Percentiles rank a stretch among this genome's conserved stretches.
Evolutionary conservation across 1,140 invertebrate genomes (phyloP).

Genomic region (Drosophila busckii): DNA sequence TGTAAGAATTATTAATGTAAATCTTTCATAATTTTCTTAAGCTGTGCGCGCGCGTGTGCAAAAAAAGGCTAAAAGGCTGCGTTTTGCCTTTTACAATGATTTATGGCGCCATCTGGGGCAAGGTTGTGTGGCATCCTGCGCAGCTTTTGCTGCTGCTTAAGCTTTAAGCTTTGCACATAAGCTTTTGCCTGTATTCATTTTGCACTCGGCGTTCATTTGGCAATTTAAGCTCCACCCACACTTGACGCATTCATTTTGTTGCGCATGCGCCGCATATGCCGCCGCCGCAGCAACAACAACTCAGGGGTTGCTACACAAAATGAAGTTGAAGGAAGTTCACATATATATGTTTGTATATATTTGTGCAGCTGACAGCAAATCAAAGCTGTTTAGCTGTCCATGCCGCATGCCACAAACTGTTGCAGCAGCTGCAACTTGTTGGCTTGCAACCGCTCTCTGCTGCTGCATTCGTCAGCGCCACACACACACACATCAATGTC

Average conservation of each 20-base stretch:
- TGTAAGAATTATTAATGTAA: conserved; percentile 77
- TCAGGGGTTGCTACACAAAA: conserved; percentile 68
- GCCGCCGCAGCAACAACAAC: conserved; percentile 18
- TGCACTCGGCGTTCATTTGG: conserved; percentile 34
- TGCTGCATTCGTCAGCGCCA: conserved; percentile 32
- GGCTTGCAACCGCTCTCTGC: conserved; percentile 40
- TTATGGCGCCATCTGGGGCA: conserved; percentile 55
- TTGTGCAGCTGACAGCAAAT: conserved; percentile 39
- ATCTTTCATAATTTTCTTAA: conserved; percentile 76
- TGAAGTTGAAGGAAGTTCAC: conserved; percentile 61
- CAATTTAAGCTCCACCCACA: conserved; percentile 63
- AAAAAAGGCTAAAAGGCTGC: too few relatives aligned
- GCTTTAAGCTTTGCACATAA: conserved; percentile 15
- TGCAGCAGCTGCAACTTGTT: conserved; percentile 65
- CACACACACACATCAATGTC: conserved; percentile 63
- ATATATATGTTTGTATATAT: neutral
- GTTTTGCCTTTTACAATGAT: conserved; percentile 39
- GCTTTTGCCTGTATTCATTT: neutral
- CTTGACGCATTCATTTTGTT: conserved; percentile 64
- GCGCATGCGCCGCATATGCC: conserved; percentile 40
- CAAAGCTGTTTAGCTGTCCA: conserved; percentile 22
- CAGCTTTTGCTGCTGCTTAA: too few relatives aligned
- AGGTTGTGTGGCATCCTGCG: conserved; percentile 44
- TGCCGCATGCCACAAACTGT: conserved; percentile 42
- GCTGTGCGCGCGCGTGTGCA: conserved; percentile 65